Base-by-base conservation (phyloP, 2,888 invertebrate species). In the Diadegma fenestrale region DNA sequence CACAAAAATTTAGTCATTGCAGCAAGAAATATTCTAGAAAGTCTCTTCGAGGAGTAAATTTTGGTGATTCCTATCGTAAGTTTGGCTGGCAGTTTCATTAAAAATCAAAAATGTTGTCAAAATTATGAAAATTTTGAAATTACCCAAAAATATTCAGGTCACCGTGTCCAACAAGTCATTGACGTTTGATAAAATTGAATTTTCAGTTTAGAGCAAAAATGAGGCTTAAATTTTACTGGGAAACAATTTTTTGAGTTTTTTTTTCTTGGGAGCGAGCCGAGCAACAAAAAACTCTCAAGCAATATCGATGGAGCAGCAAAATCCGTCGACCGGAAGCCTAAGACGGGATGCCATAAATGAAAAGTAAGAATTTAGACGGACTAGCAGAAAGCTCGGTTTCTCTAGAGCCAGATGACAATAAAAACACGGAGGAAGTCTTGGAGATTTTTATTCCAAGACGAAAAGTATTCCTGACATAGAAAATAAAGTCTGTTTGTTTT, bases 401-500 rank as follows among this genome's bases (percentile, higher is more conserved):
- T 33, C 22, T 2, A 19, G 45, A 33, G 41, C 54, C 63, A 82
- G 84, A 87, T 87, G 88, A 71, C 61, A 73, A 69, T 87, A 89
- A 87, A 88, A 88, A 90, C 89, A 89, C 88, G 89, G 86, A 89
- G 86, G 84, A 88, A 88, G 83, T 79, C 82, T 80, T 87, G 80
- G 51, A 82, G 86, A 82, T 88, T 87, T 73, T 87, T 83, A 85
- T 83, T 68, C 83, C 78, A 87, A 68, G 86, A 84, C 86, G 80
- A 78, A 68, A 78, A 69, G 75, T 51, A 77, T 66, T 69, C 51
- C 43, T 45, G 68, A 30, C 41, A 73, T 63, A 82, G 54, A 80
- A 61, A 63, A 85, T 81, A 63, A 58, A 54, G 71, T 43, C 69
- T 64, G 17, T 71, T 64, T 54, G 14, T 41, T 58, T 54, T 45